Evolutionary conservation across 2,113 vertebrate species (phyloP).

Genomic region (Microtus pennsylvanicus): DNA sequence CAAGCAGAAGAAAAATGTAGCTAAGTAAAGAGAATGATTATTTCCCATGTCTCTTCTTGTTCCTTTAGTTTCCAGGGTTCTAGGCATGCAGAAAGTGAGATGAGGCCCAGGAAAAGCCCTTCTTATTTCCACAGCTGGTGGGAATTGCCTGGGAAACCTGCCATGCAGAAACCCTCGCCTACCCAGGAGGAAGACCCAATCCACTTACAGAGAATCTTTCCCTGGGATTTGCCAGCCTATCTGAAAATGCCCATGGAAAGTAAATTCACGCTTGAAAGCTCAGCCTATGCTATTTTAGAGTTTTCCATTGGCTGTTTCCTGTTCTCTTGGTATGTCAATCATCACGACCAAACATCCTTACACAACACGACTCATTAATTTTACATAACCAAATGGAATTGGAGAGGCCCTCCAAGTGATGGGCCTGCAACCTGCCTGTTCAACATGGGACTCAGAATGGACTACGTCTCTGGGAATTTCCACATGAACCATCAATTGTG

Average conservation of each 20-base stretch:
- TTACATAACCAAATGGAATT: not conserved
- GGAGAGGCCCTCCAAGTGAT: slow-evolving; percentile 23
- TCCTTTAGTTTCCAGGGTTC: not conserved
- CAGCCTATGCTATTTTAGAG: not conserved
- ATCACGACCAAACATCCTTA: not conserved
- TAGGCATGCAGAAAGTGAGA: not conserved
- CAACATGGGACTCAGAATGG: not conserved
- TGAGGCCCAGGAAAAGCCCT: not conserved
- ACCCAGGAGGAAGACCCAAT: not conserved
- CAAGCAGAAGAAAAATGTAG: slow-evolving; percentile 21
- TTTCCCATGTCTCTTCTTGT: not conserved
- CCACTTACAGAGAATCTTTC: not conserved
- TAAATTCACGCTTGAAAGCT: not conserved
- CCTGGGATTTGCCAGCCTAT: not conserved
- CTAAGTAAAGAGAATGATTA: not conserved
- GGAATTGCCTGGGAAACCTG: not conserved
- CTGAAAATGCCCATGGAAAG: slow-evolving; percentile 7
- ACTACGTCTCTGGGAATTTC: slow-evolving; percentile 41
- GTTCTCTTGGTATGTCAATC: not conserved
- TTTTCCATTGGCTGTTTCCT: not conserved
- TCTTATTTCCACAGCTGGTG: slow-evolving; percentile 38
- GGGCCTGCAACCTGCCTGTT: not conserved
- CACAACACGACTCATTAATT: not conserved
- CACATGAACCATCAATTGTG: not conserved
- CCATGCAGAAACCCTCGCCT: not conserved